A percentile compares a stretch with the other conserved stretches of the same genome.
Conservation (phyloP, 2,888 invertebrate genomes). For the Brenthis ino region DNA sequence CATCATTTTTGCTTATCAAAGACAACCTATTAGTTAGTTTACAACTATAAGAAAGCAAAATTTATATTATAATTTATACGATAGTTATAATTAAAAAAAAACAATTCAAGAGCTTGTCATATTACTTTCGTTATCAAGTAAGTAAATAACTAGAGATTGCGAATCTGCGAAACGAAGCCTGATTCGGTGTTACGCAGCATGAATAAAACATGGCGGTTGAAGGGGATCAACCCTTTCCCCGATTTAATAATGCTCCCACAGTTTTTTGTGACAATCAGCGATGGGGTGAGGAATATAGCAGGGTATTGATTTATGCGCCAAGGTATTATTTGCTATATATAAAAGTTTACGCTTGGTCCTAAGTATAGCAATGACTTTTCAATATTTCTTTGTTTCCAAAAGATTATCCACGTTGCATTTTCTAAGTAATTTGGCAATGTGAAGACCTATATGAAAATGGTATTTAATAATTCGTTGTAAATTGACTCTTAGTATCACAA, state of each 20-base stretch:
- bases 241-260: conserved; percentile 65
- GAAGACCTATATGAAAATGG: too few relatives aligned
- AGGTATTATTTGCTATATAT: background rate
- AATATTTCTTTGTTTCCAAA: too few relatives aligned
- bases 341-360: too few relatives aligned
- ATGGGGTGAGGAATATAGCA: conserved; percentile 49
- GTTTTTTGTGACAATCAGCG: conserved; percentile 68
- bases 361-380: too few relatives aligned
- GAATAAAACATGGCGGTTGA: conserved; percentile 75
- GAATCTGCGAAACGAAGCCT: conserved; percentile 56
- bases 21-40: too few relatives aligned
- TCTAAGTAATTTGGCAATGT: too few relatives aligned
- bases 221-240: conserved; percentile 69
- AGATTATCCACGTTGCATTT: too few relatives aligned
- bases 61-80: too few relatives aligned
- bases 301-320: conserved; percentile 34
- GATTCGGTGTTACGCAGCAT: conserved; percentile 65
- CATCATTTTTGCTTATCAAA: too few relatives aligned
- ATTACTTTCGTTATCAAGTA: conserved; percentile 32
- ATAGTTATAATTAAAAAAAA: conserved; percentile 1
- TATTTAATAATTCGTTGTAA: too few relatives aligned
- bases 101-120: background rate
- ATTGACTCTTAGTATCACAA: too few relatives aligned
- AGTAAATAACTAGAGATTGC: conserved; percentile 54
- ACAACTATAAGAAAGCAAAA: too few relatives aligned